A percentile compares a stretch with the other conserved stretches of the same genome.
Conservation (phyloP, 92 coral and sea anemone species). For the Epizoanthus illoricatus region DNA sequence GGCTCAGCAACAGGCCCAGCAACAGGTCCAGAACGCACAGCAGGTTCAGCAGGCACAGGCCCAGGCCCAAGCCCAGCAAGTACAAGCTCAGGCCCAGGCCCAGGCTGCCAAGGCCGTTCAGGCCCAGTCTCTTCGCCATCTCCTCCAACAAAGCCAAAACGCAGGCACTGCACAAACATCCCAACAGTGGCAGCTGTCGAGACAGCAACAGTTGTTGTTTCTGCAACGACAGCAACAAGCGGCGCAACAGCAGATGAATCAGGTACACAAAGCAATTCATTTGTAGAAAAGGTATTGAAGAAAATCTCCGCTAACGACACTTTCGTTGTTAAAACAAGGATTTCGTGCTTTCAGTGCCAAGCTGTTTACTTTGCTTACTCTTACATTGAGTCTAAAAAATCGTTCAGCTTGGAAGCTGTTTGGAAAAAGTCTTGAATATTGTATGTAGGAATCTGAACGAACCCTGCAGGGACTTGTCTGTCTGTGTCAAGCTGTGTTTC, state of each 20-base stretch:
- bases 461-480: no score
- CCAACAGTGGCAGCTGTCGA: slow-evolving; percentile 48
- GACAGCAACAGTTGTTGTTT: slow-evolving; percentile 34
- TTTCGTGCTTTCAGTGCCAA: no score
- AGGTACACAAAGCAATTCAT: slow-evolving; percentile 17
- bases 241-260: slow-evolving; percentile 46
- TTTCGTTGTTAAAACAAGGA: no score
- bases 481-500: no score
- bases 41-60: slow-evolving; percentile 62
- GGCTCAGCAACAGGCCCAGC: slow-evolving; percentile 60
- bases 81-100: no score
- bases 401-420: no score
- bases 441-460: no score
- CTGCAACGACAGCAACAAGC: slow-evolving; percentile 44
- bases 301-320: no score
- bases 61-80: slow-evolving; percentile 26
- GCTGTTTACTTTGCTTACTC: no score
- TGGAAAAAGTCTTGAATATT: no score
- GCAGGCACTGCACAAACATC: neutral
- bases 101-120: slow-evolving; percentile 48
- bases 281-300: no score
- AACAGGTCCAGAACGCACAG: slow-evolving; percentile 64
- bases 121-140: slow-evolving; percentile 24
- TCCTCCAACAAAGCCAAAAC: slow-evolving; percentile 31
- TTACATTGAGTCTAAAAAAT: no score